Evolutionary conservation across 37 sponge, comb jelly and placozoan species (phyloP).

Genomic region (Ephydatia muelleri): DNA sequence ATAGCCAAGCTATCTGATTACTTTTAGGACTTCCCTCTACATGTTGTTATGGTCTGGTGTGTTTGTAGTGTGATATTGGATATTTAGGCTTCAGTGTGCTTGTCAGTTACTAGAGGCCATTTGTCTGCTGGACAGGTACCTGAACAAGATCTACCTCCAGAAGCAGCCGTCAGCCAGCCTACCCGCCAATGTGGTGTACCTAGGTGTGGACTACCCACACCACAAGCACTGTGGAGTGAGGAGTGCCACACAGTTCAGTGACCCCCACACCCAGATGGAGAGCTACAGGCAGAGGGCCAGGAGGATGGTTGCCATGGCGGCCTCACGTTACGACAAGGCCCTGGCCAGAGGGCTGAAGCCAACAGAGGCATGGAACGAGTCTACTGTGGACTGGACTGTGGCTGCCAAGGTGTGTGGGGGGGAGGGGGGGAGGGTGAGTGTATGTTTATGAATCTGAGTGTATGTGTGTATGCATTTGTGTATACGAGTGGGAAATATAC

Average conservation of each 20-base stretch:
- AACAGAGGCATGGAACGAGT: constrained; percentile 60
- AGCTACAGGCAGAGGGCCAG: constrained; percentile 72
- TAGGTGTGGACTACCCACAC: constrained; percentile 49
- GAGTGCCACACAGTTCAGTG: constrained; percentile 47
- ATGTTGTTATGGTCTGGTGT: no score
- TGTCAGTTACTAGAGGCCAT: no score
- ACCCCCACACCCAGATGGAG: constrained; percentile 76
- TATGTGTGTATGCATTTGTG: not conserved
- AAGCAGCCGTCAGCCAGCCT: constrained; percentile 28
- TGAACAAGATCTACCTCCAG: constrained; percentile 62
- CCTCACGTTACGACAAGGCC: constrained; percentile 29
- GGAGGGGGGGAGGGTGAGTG: not conserved
- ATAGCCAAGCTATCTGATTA: no score
- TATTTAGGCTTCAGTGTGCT: no score
- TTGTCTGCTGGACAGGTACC: constrained; percentile 45
- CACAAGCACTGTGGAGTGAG: constrained; percentile 37
- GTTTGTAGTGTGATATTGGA: no score
- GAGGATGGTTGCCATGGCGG: constrained; percentile 48
- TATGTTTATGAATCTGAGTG: not conserved
- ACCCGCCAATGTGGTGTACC: constrained; percentile 62
- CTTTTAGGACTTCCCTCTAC: no score
- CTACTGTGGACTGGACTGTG: constrained; percentile 61
- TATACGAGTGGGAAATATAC: not conserved
- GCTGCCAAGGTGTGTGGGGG: constrained; percentile 47
- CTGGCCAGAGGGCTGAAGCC: constrained; percentile 49